A percentile compares a stretch with the other conserved stretches of the same genome.
These are phyloP conservation scores for Anas acuta DNA, from an alignment of 2,797 vertebrate genomes.

Conservation along the genomic window DNA sequence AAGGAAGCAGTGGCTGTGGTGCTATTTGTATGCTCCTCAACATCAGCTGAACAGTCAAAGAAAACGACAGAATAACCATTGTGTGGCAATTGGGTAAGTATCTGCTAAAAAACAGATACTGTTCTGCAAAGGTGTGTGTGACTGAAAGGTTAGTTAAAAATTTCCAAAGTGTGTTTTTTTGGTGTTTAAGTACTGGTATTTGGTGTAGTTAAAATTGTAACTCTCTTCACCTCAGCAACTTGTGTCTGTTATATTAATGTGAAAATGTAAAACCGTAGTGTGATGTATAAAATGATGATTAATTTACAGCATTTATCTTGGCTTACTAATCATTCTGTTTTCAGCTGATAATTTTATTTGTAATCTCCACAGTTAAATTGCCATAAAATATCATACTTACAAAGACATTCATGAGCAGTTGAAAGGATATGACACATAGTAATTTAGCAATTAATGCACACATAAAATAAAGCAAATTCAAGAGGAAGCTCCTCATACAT, in stretches of 20 bases:
- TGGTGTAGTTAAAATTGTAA: not conserved
- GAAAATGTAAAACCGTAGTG: conserved; percentile 22
- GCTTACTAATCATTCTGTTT: conserved; percentile 56
- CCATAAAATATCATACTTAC: conserved; percentile 66
- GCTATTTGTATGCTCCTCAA: fast-evolving
- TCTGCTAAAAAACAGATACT: not conserved
- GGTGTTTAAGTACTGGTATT: not conserved
- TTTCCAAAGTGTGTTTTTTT: not conserved
- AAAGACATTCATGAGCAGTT: conserved; percentile 56
- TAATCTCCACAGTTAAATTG: conserved; percentile 66
- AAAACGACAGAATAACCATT: not conserved
- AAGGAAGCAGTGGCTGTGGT: fast-evolving
- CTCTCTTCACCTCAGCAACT: conserved; percentile 15
- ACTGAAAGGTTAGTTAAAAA: not conserved
- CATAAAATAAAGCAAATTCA: conserved; percentile 5
- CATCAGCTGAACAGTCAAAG: not conserved
- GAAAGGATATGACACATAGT: conserved; percentile 60
- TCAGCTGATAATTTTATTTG: conserved; percentile 68
- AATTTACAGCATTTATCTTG: conserved; percentile 64
- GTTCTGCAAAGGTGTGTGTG: not conserved
- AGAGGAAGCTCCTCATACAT: conserved; percentile 35
- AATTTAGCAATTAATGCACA: conserved; percentile 65
- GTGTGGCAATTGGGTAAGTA: not conserved
- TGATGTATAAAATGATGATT: conserved; percentile 49
- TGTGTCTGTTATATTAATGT: conserved; percentile 5